Conservation (phyloP, 2,888 invertebrate genomes). For the Thereva nobilitata region DNA sequence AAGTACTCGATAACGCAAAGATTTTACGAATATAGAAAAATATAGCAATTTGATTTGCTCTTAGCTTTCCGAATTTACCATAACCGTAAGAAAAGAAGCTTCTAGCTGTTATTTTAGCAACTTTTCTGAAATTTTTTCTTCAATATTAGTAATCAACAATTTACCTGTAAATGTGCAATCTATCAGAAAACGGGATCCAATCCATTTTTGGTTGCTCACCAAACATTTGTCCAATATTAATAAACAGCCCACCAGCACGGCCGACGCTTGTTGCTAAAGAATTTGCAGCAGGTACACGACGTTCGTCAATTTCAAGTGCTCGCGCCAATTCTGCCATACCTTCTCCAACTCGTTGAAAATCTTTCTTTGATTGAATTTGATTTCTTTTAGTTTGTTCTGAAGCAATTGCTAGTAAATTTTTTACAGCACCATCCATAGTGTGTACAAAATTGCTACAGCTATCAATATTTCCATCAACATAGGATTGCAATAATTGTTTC, state of each 20-base stretch:
- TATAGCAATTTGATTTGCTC: no score
- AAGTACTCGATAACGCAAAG: no score
- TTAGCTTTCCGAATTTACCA: no score
- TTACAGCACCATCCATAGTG: constrained; percentile 85
- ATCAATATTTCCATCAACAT: constrained; percentile 82
- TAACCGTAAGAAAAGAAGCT: no score
- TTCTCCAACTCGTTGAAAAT: constrained; percentile 88
- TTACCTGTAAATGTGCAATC: constrained; percentile 83
- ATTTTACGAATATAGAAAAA: no score
- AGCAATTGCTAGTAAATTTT: constrained; percentile 78
- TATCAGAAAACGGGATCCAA: constrained; percentile 89
- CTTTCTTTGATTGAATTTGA: constrained; percentile 68
- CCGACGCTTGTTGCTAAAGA: constrained; percentile 79
- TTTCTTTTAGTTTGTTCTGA: constrained; percentile 86
- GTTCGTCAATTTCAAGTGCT: constrained; percentile 79
- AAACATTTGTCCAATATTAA: constrained; percentile 84
- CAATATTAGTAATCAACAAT: neutral
- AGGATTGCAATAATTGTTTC: constrained; percentile 71
- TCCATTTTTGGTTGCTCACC: constrained; percentile 89
- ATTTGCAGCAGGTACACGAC: constrained; percentile 65
- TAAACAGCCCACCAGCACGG: constrained; percentile 85
- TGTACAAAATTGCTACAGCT: constrained; percentile 80
- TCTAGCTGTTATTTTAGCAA: neutral
- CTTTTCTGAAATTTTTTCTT: neutral
- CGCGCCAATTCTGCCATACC: constrained; percentile 83